Conservation (phyloP, 1,140 invertebrate genomes). For the Gryon sp. region DNA sequence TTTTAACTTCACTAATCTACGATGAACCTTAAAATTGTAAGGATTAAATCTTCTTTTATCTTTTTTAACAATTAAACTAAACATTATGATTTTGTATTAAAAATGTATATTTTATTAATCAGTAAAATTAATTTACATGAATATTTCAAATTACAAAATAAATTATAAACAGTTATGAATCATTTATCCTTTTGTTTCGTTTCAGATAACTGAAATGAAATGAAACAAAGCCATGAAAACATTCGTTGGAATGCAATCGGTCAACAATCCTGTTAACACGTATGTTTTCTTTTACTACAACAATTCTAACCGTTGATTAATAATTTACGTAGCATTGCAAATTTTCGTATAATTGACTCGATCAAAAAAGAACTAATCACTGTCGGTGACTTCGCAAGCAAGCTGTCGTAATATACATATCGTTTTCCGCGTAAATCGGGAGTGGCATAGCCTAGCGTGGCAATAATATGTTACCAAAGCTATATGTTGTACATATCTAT, state of each 20-base stretch:
- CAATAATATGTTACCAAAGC: constrained; percentile 76
- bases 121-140: too few relatives aligned
- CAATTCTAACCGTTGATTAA: constrained; percentile 11
- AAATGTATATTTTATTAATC: too few relatives aligned
- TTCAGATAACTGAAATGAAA: too few relatives aligned
- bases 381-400: constrained; percentile 49
- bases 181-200: too few relatives aligned
- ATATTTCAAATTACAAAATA: too few relatives aligned
- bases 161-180: too few relatives aligned
- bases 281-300: not conserved
- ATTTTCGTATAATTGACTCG: constrained; percentile 58
- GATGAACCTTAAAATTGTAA: too few relatives aligned
- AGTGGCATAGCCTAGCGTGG: constrained; percentile 67
- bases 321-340: constrained; percentile 38
- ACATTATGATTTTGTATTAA: too few relatives aligned
- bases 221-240: not conserved
- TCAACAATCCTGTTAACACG: not conserved
- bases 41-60: too few relatives aligned
- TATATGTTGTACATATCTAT: constrained; percentile 72
- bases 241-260: not conserved
- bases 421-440: constrained; percentile 63
- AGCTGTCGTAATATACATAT: constrained; percentile 45
- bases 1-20: too few relatives aligned
- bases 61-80: too few relatives aligned
- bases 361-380: constrained; percentile 48